Evolutionary conservation across 2,113 vertebrate genomes (phyloP), one percentile per base, ranked within the genome.

Genomic region (Lepisosteus oculatus): DNA sequence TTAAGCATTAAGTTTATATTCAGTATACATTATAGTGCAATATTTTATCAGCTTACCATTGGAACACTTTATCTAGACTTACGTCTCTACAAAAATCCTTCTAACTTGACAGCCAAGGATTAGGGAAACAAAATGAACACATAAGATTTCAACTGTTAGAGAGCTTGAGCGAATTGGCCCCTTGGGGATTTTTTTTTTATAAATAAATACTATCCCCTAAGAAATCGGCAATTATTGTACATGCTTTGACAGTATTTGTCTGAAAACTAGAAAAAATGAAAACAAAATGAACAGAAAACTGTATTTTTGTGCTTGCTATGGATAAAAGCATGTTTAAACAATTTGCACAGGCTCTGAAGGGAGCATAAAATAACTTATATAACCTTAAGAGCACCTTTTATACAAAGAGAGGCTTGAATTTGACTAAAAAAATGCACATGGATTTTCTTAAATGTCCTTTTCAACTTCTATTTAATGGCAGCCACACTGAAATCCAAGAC

Each of bases 101-200:
- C 8, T 15, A 12, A 47, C 17, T 56, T 51, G 57, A 62, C 43
- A 62, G 57, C 44, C 42, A 6, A 47, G 59, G 44, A 62, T 62
- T 17, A 61, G 47, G 47, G 61, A 61, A 54, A 63, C 9, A 59
- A 59, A 12, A 7, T 61, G 56, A 63, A 63, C 15, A 63, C 44
- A 9, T 61, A 70, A 51, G 15, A 57, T 41, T 61, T 51, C 17
- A 57, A 14, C 43, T 70, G 68, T 44, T 61, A 57, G 14, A n/a
- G n/a, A 59, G 56, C 56, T 59, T 8, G 56, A 14, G 56, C 2
- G 3, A 12, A 59, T 13, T n/a, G n/a, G n/a, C 12, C 3, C n/a
- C 56, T n/a, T 12, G 56, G 56, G 4, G 56, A 12, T 51, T 51
- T 59, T n/a, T 29, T 29, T 59, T 59, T 59, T 4, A 59, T 1